Evolutionary conservation across 1,140 invertebrate genomes (phyloP).

Genomic region (Prorops nasuta): DNA sequence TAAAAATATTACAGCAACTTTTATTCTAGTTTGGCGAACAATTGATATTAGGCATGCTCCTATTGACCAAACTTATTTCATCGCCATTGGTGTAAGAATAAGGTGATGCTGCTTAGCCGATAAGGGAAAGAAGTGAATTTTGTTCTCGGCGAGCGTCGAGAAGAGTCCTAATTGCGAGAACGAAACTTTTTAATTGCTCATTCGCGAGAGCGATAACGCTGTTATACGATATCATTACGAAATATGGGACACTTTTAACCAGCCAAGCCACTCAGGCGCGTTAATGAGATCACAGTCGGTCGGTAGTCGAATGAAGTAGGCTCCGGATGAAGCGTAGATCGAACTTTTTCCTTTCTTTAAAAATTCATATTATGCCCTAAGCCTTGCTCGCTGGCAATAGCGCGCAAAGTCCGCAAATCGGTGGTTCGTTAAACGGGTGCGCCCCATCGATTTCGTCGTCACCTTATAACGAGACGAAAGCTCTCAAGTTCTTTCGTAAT

Average conservation of each 20-base stretch:
- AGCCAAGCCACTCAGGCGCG: conserved; percentile 7
- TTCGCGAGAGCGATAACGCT: conserved; percentile 8
- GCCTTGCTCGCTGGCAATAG: no score
- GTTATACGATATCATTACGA: conserved; percentile 22
- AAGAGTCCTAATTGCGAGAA: conserved; percentile 17
- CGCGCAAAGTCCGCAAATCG: background rate
- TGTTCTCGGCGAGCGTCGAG: background rate
- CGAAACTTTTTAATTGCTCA: conserved; percentile 20
- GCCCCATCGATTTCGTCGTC: conserved; percentile 18
- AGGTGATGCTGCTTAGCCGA: no score
- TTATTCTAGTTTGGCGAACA: no score
- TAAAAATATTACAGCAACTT: no score
- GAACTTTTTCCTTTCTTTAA: conserved; percentile 2
- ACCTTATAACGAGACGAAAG: conserved; percentile 15
- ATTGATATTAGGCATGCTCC: no score
- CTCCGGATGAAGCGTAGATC: conserved; percentile 9
- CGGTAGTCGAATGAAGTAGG: background rate
- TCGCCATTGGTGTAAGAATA: no score
- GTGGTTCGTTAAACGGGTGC: conserved; percentile 34
- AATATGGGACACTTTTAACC: conserved; percentile 23
- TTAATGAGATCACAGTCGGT: conserved; percentile 25
- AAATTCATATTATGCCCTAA: no score
- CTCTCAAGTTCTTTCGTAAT: background rate
- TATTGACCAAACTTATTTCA: no score
- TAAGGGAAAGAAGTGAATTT: no score